Conservation (phyloP, 1,140 invertebrate species). For the Solen grandis region DNA sequence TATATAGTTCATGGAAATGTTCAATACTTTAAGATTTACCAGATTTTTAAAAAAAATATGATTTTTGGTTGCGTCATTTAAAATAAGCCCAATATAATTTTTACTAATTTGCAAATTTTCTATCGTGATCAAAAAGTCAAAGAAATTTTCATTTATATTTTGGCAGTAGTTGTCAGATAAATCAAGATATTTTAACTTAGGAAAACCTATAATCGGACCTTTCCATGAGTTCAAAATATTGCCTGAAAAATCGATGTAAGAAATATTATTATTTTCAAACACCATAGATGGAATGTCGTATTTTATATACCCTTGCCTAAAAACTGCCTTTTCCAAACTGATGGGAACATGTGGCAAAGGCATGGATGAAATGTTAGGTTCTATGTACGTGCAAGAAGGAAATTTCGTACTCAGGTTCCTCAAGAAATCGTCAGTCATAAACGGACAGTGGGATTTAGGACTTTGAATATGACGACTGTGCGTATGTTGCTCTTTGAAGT, state of each 20-base stretch:
- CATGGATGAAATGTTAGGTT: not conserved
- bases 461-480: not conserved
- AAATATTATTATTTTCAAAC: not conserved
- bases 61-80: not conserved
- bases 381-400: not conserved
- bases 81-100: slow-evolving; percentile 19
- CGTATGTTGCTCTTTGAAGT: not conserved
- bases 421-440: not conserved
- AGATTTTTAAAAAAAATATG: not conserved
- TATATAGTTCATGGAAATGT: slow-evolving; percentile 26
- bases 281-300: not conserved
- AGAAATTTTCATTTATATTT: not conserved
- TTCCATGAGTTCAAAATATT: slow-evolving; percentile 12
- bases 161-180: slow-evolving; percentile 25
- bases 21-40: slow-evolving; percentile 4
- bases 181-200: slow-evolving; percentile 12
- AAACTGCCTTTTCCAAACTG: not conserved
- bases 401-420: not conserved
- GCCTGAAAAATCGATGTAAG: slow-evolving; percentile 16
- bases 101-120: slow-evolving; percentile 27
- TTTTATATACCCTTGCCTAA: not conserved
- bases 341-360: not conserved
- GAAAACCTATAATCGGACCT: not conserved
- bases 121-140: not conserved
- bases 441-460: not conserved